phyloP scores from a whole-genome alignment of 2,888 invertebrate genomes.

The Altica lythri region DNA sequence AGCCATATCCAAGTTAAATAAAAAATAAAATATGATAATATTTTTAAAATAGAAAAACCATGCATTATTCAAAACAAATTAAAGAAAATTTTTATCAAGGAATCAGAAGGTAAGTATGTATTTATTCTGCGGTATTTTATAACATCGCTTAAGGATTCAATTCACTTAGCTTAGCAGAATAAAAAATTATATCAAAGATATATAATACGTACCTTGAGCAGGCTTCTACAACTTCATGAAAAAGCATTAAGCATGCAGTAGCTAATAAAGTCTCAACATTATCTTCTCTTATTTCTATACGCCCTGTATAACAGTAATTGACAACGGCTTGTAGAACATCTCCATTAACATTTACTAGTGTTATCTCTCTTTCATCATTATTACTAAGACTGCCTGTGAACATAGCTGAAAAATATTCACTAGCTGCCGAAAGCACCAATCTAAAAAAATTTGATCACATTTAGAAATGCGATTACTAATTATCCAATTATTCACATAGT shows the following conservation, averaged over 20 bases:
- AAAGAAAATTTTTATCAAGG: no score
- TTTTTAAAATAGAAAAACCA: background rate
- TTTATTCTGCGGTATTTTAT: no score
- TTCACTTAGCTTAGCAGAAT: no score
- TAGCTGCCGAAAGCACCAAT: constrained; percentile 86
- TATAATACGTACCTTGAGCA: constrained; percentile 76
- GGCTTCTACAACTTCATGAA: constrained; percentile 83
- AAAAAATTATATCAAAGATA: no score
- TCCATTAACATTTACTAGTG: constrained; percentile 81
- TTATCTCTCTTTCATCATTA: constrained; percentile 81
- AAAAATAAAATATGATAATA: background rate
- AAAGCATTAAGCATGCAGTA: constrained; percentile 86
- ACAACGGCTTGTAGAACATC: constrained; percentile 84
- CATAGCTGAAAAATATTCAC: constrained; percentile 96
- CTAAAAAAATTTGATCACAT: no score
- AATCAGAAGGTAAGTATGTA: no score
- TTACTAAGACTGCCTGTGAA: constrained; percentile 88
- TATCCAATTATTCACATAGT: no score
- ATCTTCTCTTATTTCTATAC: constrained; percentile 83
- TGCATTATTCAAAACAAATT: no score
- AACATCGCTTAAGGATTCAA: no score
- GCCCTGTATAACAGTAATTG: constrained; percentile 90
- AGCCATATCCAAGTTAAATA: background rate
- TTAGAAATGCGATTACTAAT: no score
- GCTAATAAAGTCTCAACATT: constrained; percentile 87